These are phyloP conservation scores for Aporophyla nigra DNA, from an alignment of 2,888 invertebrate species.

Conservation along the genomic window DNA sequence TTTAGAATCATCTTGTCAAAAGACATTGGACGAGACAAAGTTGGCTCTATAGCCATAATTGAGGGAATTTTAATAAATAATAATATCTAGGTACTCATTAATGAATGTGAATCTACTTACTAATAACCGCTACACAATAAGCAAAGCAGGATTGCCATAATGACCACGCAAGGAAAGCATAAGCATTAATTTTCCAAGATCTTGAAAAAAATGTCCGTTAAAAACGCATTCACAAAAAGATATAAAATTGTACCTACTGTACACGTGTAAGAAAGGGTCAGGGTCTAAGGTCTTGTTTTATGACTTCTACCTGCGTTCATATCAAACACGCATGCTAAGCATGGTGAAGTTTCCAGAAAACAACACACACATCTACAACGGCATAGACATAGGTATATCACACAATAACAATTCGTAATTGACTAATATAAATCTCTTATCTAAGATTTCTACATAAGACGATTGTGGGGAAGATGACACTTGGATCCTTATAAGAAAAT, in stretches of 20 bases:
- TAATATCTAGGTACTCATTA: background rate
- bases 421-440: background rate
- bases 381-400: background rate
- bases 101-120: background rate
- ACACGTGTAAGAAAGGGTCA: constrained; percentile 22
- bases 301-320: constrained; percentile 29
- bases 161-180: constrained; percentile 11
- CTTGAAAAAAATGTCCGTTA: constrained; percentile 38
- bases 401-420: constrained; percentile 7
- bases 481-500: background rate
- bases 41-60: background rate
- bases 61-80: too few species aligned
- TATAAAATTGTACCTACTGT: constrained; percentile 25
- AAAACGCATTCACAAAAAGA: constrained; percentile 43
- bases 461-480: background rate
- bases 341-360: constrained; percentile 26
- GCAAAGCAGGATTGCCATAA: background rate
- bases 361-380: constrained; percentile 9
- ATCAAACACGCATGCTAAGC: constrained; percentile 43
- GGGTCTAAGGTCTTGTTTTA: constrained; percentile 45
- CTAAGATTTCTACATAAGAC: background rate
- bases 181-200: constrained; percentile 16
- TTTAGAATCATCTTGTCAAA: constrained; percentile 87
- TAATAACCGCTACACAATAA: background rate
- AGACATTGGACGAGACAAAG: constrained; percentile 30